Base-by-base conservation (phyloP, 2,113 vertebrate genomes). In the Morone chrysops region DNA sequence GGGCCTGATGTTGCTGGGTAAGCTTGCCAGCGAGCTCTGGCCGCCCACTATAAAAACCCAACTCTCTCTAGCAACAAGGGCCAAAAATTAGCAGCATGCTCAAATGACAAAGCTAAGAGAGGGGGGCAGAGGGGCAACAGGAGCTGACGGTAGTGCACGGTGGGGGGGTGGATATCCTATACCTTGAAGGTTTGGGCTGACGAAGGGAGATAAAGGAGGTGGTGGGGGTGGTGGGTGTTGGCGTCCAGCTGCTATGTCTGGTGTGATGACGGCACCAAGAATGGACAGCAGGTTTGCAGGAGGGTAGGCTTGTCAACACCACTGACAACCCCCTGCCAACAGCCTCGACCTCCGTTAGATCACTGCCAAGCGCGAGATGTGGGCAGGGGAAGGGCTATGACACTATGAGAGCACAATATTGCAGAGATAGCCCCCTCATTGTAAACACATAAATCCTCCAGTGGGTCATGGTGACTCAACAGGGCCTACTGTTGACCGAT, bases 11-110 rank as follows among this genome's bases (percentile, higher is more conserved):
- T 93, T 92, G 92, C 92, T 85, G 90, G 92, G 90, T 90, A 92
- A 57, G 85, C 53, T 85, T 78, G 76, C 59, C 85, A 72, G 74
- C 22, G 12, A 75, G 70, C 61, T 54, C 80, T 43, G 68, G 3
- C 60, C 73, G 31, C 81, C 75, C 83, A 84, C 89, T 88, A 89
- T 87, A 92, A 94, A 94, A 93, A 90, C 86, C 82, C 78, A 66
- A 66, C 91, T 95, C 94, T 93, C 93, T 94, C 92, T 75, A 95
- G 95, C 94, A 96, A 96, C 95, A 95, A 90, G 90, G 66, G 90
- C 89, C 93, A 94, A 92, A 94, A 95, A 91, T 88, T 70, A 93
- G 87, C 85, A 72, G 74, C 75, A 40, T 13, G 68, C 89, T 95
- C 95, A 91, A 86, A 90, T 95, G 92, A 93, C 91, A 84, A 76